Evolutionary conservation across 2,888 invertebrate species (phyloP).

Genomic region (Dorcus parallelipipedus): DNA sequence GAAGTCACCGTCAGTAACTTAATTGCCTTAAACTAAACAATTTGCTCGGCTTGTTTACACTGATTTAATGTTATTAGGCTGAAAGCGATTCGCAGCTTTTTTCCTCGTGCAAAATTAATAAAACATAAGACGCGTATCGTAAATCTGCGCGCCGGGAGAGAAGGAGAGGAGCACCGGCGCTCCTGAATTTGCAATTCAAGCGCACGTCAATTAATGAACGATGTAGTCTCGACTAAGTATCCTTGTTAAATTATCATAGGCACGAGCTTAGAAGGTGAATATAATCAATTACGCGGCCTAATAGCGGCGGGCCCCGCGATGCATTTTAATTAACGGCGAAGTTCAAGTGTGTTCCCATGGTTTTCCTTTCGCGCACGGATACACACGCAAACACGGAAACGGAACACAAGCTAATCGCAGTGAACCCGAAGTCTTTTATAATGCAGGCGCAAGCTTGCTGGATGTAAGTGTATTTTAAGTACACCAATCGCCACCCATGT

Average conservation of each 20-base stretch:
- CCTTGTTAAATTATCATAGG: conserved; percentile 33
- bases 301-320: conserved; percentile 23
- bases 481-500: no score
- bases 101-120: neutral
- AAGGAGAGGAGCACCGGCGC: conserved; percentile 4
- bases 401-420: no score
- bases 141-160: neutral
- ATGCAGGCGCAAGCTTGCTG: no score
- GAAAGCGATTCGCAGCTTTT: neutral
- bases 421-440: no score
- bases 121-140: conserved; percentile 5
- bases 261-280: conserved; percentile 33
- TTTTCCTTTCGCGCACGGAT: no score
- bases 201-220: conserved; percentile 30
- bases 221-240: conserved; percentile 26
- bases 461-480: no score
- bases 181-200: conserved; percentile 32
- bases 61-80: neutral
- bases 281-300: conserved; percentile 33
- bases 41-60: no score
- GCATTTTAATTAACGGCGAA: conserved; percentile 7
- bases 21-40: no score
- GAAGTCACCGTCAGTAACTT: no score
- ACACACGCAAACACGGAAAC: no score
- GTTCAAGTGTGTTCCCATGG: no score